Evolutionary conservation across 1,140 invertebrate species (phyloP).

Genomic region (Drosophila santomea): DNA sequence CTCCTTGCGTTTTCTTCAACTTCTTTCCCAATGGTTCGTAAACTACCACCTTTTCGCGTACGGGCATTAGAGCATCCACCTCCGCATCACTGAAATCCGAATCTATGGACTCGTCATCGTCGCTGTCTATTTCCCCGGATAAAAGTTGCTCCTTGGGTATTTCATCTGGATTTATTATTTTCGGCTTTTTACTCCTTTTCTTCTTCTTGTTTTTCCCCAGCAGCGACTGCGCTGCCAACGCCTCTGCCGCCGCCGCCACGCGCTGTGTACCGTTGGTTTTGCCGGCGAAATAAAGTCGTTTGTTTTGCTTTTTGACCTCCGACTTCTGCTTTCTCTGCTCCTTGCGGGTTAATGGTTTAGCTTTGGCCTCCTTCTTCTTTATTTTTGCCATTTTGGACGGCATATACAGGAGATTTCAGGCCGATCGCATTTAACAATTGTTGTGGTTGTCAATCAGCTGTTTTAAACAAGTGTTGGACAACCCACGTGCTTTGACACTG

Average conservation of each 20-base stretch:
- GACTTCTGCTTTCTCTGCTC: conserved; percentile 87
- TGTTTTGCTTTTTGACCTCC: conserved; percentile 86
- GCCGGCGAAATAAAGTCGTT: conserved; percentile 71
- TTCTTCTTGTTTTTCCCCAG: conserved; percentile 30
- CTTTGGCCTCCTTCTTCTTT: conserved; percentile 38
- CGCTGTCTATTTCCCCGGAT: conserved; percentile 55
- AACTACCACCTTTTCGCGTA: conserved; percentile 27
- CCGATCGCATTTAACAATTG: conserved; percentile 12
- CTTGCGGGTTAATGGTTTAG: conserved; percentile 85
- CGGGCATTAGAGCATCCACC: conserved; percentile 56
- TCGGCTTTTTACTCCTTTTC: conserved; percentile 41
- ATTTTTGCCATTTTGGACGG: conserved; percentile 61
- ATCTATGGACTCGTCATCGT: conserved; percentile 78
- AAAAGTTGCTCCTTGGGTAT: conserved; percentile 58
- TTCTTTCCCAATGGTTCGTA: conserved; percentile 43
- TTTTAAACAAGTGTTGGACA: conserved; percentile 11
- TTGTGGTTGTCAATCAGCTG: conserved; percentile 50
- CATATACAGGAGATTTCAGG: background rate
- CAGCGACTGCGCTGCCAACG: conserved; percentile 20
- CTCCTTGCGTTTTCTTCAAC: conserved; percentile 26
- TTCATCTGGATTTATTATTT: conserved; percentile 56
- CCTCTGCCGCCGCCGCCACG: conserved; percentile 55
- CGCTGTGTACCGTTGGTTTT: conserved; percentile 69
- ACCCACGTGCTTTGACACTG: conserved; percentile 16
- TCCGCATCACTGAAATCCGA: conserved; percentile 83